Conservation (phyloP, 2,113 vertebrate genomes). For the Dipodomys spectabilis region DNA sequence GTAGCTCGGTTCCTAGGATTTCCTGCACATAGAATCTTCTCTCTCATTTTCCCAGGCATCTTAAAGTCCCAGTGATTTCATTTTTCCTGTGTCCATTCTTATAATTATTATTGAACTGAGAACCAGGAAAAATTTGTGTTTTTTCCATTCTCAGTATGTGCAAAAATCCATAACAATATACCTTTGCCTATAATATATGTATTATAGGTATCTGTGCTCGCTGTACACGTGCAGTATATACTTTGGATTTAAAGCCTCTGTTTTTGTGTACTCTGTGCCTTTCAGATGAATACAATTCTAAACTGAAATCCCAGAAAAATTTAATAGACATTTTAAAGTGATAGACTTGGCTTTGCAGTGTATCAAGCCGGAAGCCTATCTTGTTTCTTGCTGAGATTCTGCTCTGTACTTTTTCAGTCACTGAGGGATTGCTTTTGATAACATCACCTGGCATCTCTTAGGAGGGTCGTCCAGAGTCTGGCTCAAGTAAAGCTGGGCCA, state of each 20-base stretch:
- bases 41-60: neutral
- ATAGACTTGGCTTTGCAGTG: constrained; percentile 28
- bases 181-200: neutral
- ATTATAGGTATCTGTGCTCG: neutral
- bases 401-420: neutral
- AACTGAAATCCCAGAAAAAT: neutral
- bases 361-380: neutral
- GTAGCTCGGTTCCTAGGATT: neutral
- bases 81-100: constrained; percentile 27
- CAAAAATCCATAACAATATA: neutral
- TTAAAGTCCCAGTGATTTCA: neutral
- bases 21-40: neutral
- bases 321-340: neutral
- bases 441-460: neutral
- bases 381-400: constrained; percentile 40
- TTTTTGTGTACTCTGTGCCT: constrained; percentile 30
- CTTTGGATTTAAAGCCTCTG: neutral
- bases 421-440: constrained; percentile 5
- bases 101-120: neutral
- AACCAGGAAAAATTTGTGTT: constrained; percentile 13
- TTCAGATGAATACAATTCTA: constrained; percentile 31
- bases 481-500: constrained; percentile 54
- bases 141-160: neutral
- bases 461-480: constrained; percentile 38
- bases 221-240: neutral